Percentiles rank a stretch among this genome's conserved stretches.
phyloP scores from a whole-genome alignment of 2,113 vertebrate species.

The Myrmecophaga tridactyla region DNA sequence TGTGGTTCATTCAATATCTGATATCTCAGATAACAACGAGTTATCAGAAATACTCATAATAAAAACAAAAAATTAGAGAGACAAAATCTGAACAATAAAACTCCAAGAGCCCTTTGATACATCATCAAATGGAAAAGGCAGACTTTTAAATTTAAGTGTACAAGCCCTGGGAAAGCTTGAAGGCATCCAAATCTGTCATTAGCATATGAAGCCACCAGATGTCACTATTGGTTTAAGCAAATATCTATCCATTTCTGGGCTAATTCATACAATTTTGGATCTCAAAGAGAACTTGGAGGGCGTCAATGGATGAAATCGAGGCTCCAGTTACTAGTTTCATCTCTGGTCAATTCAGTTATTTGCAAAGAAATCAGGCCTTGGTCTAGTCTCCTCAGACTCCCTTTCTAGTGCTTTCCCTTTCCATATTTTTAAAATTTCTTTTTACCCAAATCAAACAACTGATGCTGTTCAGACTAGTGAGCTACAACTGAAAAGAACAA shows the following conservation, averaged over 20 bases:
- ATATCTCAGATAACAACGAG: not conserved
- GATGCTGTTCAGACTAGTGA: not conserved
- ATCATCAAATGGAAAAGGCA: not conserved
- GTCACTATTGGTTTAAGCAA: constrained; percentile 83
- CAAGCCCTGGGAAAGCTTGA: not conserved
- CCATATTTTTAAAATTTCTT: not conserved
- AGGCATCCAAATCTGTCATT: constrained; percentile 23
- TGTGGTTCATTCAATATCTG: not conserved
- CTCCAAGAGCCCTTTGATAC: not conserved
- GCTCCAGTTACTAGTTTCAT: not conserved
- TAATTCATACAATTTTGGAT: not conserved
- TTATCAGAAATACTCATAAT: no score
- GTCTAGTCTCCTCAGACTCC: not conserved
- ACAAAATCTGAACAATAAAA: not conserved
- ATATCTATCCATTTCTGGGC: not conserved
- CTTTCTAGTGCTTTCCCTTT: not conserved
- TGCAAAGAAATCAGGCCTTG: not conserved
- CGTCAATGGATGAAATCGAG: not conserved
- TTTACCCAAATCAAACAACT: not conserved
- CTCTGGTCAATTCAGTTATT: not conserved
- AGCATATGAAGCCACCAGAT: constrained; percentile 77
- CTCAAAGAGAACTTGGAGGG: not conserved
- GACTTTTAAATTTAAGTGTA: not conserved
- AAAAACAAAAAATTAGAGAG: not conserved
- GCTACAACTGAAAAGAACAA: constrained; percentile 19